Evolutionary conservation across 2,888 invertebrate genomes (phyloP).

Genomic region (Branchipolynoe longqiensis): DNA sequence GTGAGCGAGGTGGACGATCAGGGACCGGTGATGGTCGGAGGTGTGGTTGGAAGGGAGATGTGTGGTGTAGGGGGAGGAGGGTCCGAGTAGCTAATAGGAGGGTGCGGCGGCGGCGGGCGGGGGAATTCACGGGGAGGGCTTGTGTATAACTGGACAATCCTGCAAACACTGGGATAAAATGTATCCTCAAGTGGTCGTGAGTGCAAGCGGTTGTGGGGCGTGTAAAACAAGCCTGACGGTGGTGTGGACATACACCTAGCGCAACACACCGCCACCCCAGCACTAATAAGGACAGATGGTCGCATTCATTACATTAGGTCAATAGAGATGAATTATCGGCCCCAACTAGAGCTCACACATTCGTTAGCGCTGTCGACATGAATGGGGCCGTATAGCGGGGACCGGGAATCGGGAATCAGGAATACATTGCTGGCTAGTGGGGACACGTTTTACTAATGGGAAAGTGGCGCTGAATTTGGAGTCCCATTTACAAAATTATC

Average conservation of each 20-base stretch:
- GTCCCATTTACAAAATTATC: too few relatives aligned
- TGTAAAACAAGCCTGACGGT: conserved; percentile 19
- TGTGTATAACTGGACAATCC: neutral
- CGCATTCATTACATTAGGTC: conserved; percentile 45
- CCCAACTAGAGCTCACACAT: neutral
- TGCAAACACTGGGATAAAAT: neutral
- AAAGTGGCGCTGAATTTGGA: too few relatives aligned
- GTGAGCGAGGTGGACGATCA: too few relatives aligned
- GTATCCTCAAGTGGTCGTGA: neutral
- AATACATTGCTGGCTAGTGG: too few relatives aligned
- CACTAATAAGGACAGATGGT: conserved; percentile 31
- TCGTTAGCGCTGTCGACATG: conserved; percentile 49
- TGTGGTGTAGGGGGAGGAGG: neutral
- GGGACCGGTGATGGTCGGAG: too few relatives aligned
- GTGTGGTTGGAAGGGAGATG: too few relatives aligned
- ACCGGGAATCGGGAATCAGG: too few relatives aligned
- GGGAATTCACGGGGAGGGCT: neutral
- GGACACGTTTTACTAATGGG: too few relatives aligned
- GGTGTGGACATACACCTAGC: too few relatives aligned
- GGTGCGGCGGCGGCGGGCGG: too few relatives aligned
- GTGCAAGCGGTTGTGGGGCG: neutral
- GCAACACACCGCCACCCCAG: conserved; percentile 8
- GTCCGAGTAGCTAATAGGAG: too few relatives aligned
- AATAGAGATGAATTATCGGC: conserved; percentile 48
- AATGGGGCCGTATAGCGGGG: neutral